Evolutionary conservation across 2,888 invertebrate species (phyloP), one percentile per base, ranked within the genome.

Genomic region (Chloroclystis v-ata): DNA sequence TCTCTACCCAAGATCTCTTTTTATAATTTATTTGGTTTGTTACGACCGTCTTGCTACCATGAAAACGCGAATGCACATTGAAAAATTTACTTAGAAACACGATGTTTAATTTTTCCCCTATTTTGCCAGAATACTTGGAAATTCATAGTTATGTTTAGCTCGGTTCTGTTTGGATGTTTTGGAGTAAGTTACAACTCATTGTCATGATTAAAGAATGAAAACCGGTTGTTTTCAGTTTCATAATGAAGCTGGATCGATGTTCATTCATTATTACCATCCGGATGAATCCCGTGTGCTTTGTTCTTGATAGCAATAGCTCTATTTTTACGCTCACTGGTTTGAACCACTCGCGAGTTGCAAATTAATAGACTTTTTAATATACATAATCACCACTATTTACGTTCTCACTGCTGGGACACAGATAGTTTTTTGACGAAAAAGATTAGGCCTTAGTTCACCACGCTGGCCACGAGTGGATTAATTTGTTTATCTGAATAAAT

Each of bases 21-120:
- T 84, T 84, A 83, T 84, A 84, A 85, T 84, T 84, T 84, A 84
- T 84, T 79, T 79, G 73, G 80, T 79, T 78, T 82, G 78, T 80
- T 81, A 81, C 82, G 72, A 57, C 53, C 53, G 47, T 70, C 32
- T 24, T 20, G 67, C 67, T 70, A 65, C 67, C 70, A 72, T 70
- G 69, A 72, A 78, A 75, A 75, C 65, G 62, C 56, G 57, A 58
- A 59, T 65, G 66, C 63, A 65, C 63, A 63, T 64, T 63, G 62
- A 63, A 60, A 63, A 61, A 70, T 69, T 63, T 61, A 65, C 54
- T 60, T 60, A 58, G 41, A 42, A 48, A 29, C 37, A 13, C 28
- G 30, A 41, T 51, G 37, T 50, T 52, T 44, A 47, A 44, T 51
- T 42, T 49, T 44, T 30, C 26, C 20, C 37, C 41, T 32, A 5